Evolutionary conservation across 2,113 vertebrate species (phyloP).

Genomic region (Zosterops borbonicus): DNA sequence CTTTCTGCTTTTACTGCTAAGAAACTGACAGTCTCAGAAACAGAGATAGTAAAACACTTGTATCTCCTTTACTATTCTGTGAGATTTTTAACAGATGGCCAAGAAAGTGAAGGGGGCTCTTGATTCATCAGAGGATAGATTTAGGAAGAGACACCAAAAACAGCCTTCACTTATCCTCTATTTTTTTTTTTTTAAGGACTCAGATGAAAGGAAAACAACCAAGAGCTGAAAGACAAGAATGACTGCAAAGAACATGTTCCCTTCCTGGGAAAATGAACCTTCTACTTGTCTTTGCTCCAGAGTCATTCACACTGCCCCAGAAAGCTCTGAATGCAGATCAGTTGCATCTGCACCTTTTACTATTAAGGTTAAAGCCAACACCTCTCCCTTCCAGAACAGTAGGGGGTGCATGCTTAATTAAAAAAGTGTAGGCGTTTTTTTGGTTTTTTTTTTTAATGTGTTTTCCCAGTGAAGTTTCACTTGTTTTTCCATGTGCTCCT

Average conservation of each 20-base stretch:
- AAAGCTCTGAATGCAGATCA: background rate
- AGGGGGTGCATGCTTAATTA: accelerated
- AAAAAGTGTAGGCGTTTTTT: accelerated
- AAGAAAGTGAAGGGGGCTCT: background rate
- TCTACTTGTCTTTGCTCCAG: background rate
- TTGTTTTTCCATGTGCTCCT: background rate
- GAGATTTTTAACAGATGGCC: background rate
- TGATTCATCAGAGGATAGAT: background rate
- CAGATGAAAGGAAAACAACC: background rate
- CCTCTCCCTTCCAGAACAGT: background rate
- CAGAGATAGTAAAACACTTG: background rate
- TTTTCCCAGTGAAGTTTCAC: background rate
- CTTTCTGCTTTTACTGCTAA: background rate
- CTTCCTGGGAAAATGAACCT: background rate
- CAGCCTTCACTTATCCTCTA: background rate
- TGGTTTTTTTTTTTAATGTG: background rate
- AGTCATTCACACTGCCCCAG: background rate
- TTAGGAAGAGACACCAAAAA: background rate
- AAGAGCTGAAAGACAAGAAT: background rate
- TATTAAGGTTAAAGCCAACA: background rate
- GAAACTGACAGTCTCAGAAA: background rate
- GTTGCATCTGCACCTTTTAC: background rate
- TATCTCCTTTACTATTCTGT: background rate
- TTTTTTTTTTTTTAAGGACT: background rate
- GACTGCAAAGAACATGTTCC: background rate